Percentiles rank a stretch among this genome's conserved stretches.
Evolutionary conservation across 2,797 vertebrate species (phyloP).

Genomic region (Euphonia xanthogaster): DNA sequence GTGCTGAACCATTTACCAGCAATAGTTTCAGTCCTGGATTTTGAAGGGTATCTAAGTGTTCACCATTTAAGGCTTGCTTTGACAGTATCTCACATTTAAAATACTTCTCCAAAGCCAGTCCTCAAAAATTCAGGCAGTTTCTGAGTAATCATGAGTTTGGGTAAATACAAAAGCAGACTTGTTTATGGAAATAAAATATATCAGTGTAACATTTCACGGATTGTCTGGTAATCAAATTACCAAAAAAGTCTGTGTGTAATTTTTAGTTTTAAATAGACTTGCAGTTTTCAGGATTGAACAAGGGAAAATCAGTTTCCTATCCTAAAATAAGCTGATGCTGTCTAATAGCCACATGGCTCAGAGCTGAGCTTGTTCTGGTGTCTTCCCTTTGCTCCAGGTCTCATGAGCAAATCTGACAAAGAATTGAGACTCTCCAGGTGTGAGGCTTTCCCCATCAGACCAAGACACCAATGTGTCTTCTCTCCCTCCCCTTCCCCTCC

Average conservation of each 20-base stretch:
- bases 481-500: background rate
- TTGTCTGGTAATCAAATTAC: conserved; percentile 11
- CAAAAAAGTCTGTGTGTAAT: background rate
- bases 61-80: background rate
- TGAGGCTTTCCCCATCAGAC: background rate
- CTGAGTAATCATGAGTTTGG: background rate
- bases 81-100: background rate
- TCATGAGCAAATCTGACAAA: background rate
- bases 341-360: background rate
- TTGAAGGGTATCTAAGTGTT: background rate
- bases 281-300: background rate
- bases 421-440: background rate
- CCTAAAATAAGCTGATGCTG: conserved; percentile 9
- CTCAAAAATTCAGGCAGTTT: background rate
- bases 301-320: conserved; percentile 29
- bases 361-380: background rate
- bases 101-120: background rate
- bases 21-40: background rate
- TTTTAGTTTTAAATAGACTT: conserved; percentile 29
- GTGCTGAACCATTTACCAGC: background rate
- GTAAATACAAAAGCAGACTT: background rate
- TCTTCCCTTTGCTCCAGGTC: background rate
- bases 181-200: background rate
- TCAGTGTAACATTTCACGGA: background rate
- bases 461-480: background rate